phyloP scores from a whole-genome alignment of 2,888 invertebrate species.

The Parthenolecanium corni region DNA sequence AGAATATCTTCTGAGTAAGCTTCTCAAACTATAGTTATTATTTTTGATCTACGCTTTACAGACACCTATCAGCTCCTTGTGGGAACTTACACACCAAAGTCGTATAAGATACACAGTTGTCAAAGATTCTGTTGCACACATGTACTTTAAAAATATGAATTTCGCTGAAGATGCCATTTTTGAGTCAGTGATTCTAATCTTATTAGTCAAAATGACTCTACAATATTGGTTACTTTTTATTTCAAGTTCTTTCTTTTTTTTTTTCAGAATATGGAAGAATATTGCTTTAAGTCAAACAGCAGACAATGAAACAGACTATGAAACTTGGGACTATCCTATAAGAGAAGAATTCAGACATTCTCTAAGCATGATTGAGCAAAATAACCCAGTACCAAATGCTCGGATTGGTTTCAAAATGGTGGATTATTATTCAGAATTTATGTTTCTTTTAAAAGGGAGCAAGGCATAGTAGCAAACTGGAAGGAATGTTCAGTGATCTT shows the following conservation, averaged over 20 bases:
- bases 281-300: slow-evolving; percentile 64
- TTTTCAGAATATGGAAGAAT: slow-evolving; percentile 71
- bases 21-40: too few relatives aligned
- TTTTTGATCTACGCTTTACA: slow-evolving; percentile 37
- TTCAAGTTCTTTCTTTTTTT: too few relatives aligned
- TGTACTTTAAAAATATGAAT: slow-evolving; percentile 84
- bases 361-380: slow-evolving; percentile 65
- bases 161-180: slow-evolving; percentile 79
- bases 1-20: too few relatives aligned
- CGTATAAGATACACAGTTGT: slow-evolving; percentile 82
- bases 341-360: slow-evolving; percentile 84
- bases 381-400: slow-evolving; percentile 57
- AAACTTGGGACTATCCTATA: slow-evolving; percentile 89
- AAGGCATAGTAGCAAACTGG: too few relatives aligned
- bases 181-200: slow-evolving; percentile 43
- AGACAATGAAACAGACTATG: slow-evolving; percentile 61
- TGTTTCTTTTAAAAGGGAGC: not conserved
- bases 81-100: slow-evolving; percentile 75
- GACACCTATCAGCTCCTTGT: slow-evolving; percentile 76
- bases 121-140: slow-evolving; percentile 58
- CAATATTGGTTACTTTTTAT: too few relatives aligned
- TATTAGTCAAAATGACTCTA: not conserved
- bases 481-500: too few relatives aligned
- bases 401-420: slow-evolving; percentile 62
- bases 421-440: not conserved